Evolutionary conservation across 2,113 vertebrate genomes (phyloP), one percentile per base, ranked within the genome.

Genomic region (Pelodiscus sinensis): DNA sequence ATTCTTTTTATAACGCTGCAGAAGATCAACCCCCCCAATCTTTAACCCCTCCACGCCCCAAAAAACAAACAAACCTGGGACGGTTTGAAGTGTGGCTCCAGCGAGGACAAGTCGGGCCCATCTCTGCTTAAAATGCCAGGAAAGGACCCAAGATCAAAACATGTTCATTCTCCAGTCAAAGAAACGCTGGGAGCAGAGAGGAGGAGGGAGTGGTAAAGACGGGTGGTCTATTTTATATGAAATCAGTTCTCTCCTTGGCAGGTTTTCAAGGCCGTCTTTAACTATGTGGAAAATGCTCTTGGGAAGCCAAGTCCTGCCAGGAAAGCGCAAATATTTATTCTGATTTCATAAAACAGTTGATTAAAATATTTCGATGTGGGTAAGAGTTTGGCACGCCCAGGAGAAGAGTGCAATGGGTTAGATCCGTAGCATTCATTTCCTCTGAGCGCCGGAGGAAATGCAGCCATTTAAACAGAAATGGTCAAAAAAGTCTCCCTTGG

Each of bases 341-440:
- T 51, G 35, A 24, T 78, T 50, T 68, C 29, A 18, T n/a, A 68
- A 68, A n/a, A n/a, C 62, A 78, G 38, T 78, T 78, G 52, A 73
- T 92, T 92, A 11, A 57, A 62, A 11, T 86, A 16, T 92, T 92
- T 54, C 58, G 58, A 88, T n/a, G 84, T 85, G 93, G 10, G 9
- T 31, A 18, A 78, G 38, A 25, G 27, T 50, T 27, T 50, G 50
- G 14, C 22, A 44, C 21, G 50, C 75, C 50, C 25, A 78, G 35
- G n/a, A 44, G 38, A 44, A 24, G 60, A 65, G 60, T 27, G 12
- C 38, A 50, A 50, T 8, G 15, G 31, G 16, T n/a, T 75, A 9
- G n/a, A 35, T 25, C 9, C 15, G 8, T 78, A 25, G 38, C 8
- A 24, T 21, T 78, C 25, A 24, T 38, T 38, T 65, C 62, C 62